These are phyloP conservation scores for Trematomus loennbergii DNA, from an alignment of 2,113 vertebrate species.

Conservation along the genomic window DNA sequence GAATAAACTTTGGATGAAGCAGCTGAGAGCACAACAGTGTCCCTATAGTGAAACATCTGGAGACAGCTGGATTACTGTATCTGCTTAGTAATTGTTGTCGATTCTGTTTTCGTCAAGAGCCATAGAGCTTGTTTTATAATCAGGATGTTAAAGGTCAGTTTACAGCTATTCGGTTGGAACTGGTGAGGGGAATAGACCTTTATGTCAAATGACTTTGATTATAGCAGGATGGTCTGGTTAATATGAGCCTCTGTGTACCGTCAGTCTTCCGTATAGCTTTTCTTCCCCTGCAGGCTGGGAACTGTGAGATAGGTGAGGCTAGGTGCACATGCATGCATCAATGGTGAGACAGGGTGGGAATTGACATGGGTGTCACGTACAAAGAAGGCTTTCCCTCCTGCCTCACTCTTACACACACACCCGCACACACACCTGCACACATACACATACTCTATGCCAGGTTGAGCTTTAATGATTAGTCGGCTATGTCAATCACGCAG, in stretches of 20 bases:
- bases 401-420: background rate
- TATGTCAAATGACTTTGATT: background rate
- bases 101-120: background rate
- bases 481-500: too few species aligned
- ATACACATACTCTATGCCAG: too few species aligned
- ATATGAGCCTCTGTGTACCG: background rate
- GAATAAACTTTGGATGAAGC: background rate
- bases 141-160: constrained; percentile 9
- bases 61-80: background rate
- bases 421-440: too few species aligned
- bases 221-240: background rate
- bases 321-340: background rate
- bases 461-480: too few species aligned
- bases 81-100: background rate
- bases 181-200: background rate
- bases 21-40: background rate
- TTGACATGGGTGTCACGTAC: constrained; percentile 83
- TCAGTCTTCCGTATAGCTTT: constrained; percentile 5
- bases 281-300: constrained; percentile 10
- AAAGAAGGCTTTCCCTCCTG: constrained; percentile 57
- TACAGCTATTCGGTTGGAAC: background rate
- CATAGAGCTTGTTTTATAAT: background rate
- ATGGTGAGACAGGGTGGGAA: constrained; percentile 14
- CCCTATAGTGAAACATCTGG: background rate
- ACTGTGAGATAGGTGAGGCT: background rate